A percentile compares a stretch with the other conserved stretches of the same genome.
Evolutionary conservation across 2,888 invertebrate genomes (phyloP).

Genomic region (Pyrochroa serraticornis): DNA sequence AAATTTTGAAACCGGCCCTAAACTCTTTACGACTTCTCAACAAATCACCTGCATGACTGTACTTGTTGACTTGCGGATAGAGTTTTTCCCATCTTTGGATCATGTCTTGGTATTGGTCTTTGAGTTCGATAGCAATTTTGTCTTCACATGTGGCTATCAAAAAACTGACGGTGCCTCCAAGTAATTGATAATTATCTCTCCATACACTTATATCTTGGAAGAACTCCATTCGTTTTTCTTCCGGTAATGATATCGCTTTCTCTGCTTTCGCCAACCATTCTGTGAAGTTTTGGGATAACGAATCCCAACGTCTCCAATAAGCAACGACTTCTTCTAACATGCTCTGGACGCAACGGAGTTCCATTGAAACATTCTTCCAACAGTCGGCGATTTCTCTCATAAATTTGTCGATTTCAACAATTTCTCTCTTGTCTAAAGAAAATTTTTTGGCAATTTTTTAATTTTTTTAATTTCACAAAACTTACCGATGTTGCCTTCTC

Average conservation of each 20-base stretch:
- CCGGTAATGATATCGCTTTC: constrained; percentile 74
- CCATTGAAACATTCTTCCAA: constrained; percentile 90
- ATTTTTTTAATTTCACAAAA: constrained; percentile 18
- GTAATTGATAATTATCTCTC: constrained; percentile 84
- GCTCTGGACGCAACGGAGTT: constrained; percentile 86
- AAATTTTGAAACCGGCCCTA: constrained; percentile 72
- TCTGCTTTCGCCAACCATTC: constrained; percentile 84
- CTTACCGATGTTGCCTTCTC: constrained; percentile 81
- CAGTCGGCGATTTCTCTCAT: constrained; percentile 84
- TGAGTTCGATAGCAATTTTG: constrained; percentile 77
- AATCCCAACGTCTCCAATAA: constrained; percentile 85
- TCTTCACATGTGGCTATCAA: constrained; percentile 88
- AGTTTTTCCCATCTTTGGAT: constrained; percentile 83
- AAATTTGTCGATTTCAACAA: constrained; percentile 78
- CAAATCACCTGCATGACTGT: constrained; percentile 87
- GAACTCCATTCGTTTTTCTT: constrained; percentile 86
- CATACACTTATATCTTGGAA: constrained; percentile 90
- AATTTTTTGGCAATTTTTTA: too few relatives aligned
- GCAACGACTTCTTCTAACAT: constrained; percentile 88
- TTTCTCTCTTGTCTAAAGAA: constrained; percentile 69
- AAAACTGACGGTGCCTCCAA: constrained; percentile 88
- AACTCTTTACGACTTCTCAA: constrained; percentile 82
- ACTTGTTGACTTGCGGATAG: constrained; percentile 84
- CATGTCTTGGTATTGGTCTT: constrained; percentile 74
- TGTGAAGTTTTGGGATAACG: constrained; percentile 74